phyloP scores from a whole-genome alignment of 2,113 vertebrate species.

The Barbus barbus region DNA sequence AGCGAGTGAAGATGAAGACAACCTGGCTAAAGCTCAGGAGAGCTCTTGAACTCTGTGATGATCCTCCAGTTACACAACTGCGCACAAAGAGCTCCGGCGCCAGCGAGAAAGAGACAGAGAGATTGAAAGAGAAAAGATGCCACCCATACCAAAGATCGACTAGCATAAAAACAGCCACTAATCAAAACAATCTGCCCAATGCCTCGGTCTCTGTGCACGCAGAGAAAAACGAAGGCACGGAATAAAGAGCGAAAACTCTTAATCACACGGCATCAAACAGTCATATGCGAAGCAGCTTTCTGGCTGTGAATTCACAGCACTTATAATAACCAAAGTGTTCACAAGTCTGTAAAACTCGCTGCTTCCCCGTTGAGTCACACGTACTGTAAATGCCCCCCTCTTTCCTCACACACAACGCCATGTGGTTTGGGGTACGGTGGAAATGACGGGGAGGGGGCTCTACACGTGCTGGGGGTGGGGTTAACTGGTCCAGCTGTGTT shows the following conservation, averaged over 20 bases:
- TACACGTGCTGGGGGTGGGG: constrained; percentile 46
- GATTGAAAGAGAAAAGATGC: constrained; percentile 11
- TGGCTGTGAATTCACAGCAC: constrained; percentile 28
- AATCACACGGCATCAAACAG: constrained; percentile 20
- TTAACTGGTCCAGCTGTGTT: constrained; percentile 55
- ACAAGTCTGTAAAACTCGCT: constrained; percentile 35
- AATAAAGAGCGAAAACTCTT: neutral
- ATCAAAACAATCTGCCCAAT: constrained; percentile 48
- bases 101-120: constrained; percentile 17
- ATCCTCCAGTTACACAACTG: constrained; percentile 33
- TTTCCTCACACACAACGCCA: constrained; percentile 4
- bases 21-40: constrained; percentile 13
- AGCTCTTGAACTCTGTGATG: constrained; percentile 40
- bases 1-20: constrained; percentile 8
- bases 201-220: neutral
- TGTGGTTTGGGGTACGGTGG: neutral
- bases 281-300: constrained; percentile 30
- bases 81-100: constrained; percentile 2
- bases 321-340: constrained; percentile 29
- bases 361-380: constrained; percentile 20
- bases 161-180: constrained; percentile 50
- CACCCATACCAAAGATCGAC: constrained; percentile 41
- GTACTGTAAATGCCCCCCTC: neutral
- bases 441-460: constrained; percentile 7
- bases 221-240: neutral